Conservation (phyloP, 2,888 invertebrate genomes). For the Scaptomyza parva region DNA sequence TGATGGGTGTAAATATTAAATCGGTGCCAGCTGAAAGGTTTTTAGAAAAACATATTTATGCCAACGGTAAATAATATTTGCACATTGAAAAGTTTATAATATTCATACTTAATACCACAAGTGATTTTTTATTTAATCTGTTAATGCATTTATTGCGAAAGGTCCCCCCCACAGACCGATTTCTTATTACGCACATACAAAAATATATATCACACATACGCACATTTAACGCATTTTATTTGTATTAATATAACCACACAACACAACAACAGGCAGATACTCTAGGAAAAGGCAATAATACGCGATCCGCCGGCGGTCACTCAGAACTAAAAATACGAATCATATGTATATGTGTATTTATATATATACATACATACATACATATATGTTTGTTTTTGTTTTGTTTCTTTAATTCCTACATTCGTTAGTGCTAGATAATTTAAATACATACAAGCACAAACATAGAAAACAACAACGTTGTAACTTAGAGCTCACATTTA, state of each 20-base stretch:
- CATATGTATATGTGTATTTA: too few relatives aligned
- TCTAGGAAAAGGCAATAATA: constrained; percentile 13
- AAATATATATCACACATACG: too few relatives aligned
- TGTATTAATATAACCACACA: constrained; percentile 23
- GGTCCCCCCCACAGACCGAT: neutral
- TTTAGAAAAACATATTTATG: neutral
- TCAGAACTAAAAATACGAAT: constrained; percentile 44
- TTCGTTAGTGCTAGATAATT: constrained; percentile 5
- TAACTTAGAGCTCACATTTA: neutral
- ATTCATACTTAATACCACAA: neutral
- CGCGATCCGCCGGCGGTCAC: constrained; percentile 9
- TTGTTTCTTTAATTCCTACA: constrained; percentile 11
- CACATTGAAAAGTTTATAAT: neutral
- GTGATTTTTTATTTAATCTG: neutral
- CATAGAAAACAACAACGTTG: neutral
- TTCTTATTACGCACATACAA: neutral
- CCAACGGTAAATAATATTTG: neutral
- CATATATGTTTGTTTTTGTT: constrained; percentile 19
- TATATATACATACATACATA: neutral
- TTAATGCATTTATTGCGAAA: neutral
- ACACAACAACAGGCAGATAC: constrained; percentile 32
- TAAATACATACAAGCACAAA: neutral
- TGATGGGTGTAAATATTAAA: neutral
- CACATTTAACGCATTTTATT: constrained; percentile 17
- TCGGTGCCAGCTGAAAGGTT: neutral